Evolutionary conservation across 1,140 invertebrate species (phyloP), one percentile per base, ranked within the genome.

Genomic region (Diorhabda sublineata): DNA sequence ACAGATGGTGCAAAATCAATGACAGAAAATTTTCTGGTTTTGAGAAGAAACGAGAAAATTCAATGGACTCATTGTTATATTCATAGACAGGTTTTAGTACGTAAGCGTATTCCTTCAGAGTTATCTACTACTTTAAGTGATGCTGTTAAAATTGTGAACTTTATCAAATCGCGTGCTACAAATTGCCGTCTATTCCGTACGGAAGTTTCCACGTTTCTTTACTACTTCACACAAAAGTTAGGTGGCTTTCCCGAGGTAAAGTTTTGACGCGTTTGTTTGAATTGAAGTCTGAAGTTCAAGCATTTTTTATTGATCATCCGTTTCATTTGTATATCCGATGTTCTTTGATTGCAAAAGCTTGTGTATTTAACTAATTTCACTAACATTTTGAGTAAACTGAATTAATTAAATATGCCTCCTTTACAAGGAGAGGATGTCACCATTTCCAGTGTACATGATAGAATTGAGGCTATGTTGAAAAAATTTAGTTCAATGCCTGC

Each of bases 111-210:
- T 52, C 8, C 45, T 52, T 5, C 5, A 52, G 45, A 52, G 45
- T 52, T 52, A 52, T 5, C 45, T 9, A 52, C 5, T 52, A 70
- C 69, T 47, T 66, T 80, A 63, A 70, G 77, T 72, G 43, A 69
- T 44, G 61, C 57, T n/a, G 74, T 81, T 68, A 77, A 74, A 72
- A 68, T 79, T 61, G 78, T 78, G 9, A 78, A 80, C 66, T 59
- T 67, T 70, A 70, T 80, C 43, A 77, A 79, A 75, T 73, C 58
- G 4, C 77, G 77, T 67, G 73, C 76, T 6, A 64, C 75, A 56
- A 77, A 78, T 64, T 75, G 72, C 58, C 66, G 73, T 56, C 45
- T 78, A 45, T 80, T 79, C 69, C 71, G 67, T 68, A 65, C 61
- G 74, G 69, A 57, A 11, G 65, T 68, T 69, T 74, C 56, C 65